Base-by-base conservation (phyloP, 2,113 vertebrate species). In the Suricata suricatta region DNA sequence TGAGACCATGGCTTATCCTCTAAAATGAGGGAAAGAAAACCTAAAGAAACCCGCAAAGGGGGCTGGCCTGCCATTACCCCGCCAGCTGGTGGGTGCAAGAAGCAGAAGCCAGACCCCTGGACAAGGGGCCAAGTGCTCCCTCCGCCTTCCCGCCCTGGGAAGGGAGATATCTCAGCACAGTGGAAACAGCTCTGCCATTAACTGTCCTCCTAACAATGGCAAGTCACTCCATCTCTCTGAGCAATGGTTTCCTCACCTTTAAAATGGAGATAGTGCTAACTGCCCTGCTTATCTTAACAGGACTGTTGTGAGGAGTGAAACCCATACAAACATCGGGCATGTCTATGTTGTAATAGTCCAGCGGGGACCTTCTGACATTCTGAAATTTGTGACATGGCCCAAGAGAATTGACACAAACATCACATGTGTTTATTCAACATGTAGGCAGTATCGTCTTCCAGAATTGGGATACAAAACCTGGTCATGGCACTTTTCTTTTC, bases 161-260 rank as follows among this genome's bases (percentile, higher is more conserved):
- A 60, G 27, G 60, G 88, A 82, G 17, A 74, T 0, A 29, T 38
- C 31, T 38, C 31, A 4, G 14, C 33, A 11, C 0, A 5, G 50
- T 8, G n/a, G 66, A 13, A 6, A 50, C n/a, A 11, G 14, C 21
- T 16, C 57, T 9, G 19, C 69, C 27, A 21, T 5, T 27, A 57
- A 63, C 57, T 10, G 13, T 41, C 25, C 52, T 64, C 68, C 12
- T 3, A 41, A 57, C 68, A 31, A 44, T 27, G 35, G 41, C 0
- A 10, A 35, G 47, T 44, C 33, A 31, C 33, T 21, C 50, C 13
- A 11, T 68, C 50, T 88, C 66, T 47, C 79, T 50, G 52, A 88
- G 88, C 79, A 79, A 66, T 6, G 12, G 68, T 86, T 93, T 84
- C 72, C 86, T 96, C 69, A 54, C 60, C 88, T 90, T 83, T 63